Conservation (phyloP, 2,888 invertebrate species). For the Stictocephala bisonia region DNA sequence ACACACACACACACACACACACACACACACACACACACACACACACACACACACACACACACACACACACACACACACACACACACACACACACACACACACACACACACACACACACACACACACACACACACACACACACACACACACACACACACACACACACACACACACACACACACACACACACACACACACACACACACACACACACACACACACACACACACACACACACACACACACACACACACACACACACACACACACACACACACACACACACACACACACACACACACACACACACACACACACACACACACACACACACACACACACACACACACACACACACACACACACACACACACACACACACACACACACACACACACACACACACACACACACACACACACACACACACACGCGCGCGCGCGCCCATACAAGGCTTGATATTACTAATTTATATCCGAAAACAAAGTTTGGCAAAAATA, state of each 20-base stretch:
- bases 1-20: constrained; percentile 33
- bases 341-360: neutral
- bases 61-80: constrained; percentile 1
- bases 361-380: neutral
- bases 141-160: neutral
- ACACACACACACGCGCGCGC: neutral
- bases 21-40: constrained; percentile 35
- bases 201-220: neutral
- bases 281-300: neutral
- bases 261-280: neutral
- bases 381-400: neutral
- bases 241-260: neutral
- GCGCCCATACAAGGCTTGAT: too few relatives aligned
- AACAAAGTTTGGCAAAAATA: too few relatives aligned
- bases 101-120: neutral
- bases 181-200: neutral
- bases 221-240: neutral
- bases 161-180: neutral
- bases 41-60: constrained; percentile 35
- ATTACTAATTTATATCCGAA: too few relatives aligned
- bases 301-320: neutral
- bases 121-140: neutral
- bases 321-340: neutral
- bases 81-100: neutral
- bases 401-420: neutral